Base-by-base conservation (phyloP, 1,140 invertebrate genomes). In the Vanessa atalanta region DNA sequence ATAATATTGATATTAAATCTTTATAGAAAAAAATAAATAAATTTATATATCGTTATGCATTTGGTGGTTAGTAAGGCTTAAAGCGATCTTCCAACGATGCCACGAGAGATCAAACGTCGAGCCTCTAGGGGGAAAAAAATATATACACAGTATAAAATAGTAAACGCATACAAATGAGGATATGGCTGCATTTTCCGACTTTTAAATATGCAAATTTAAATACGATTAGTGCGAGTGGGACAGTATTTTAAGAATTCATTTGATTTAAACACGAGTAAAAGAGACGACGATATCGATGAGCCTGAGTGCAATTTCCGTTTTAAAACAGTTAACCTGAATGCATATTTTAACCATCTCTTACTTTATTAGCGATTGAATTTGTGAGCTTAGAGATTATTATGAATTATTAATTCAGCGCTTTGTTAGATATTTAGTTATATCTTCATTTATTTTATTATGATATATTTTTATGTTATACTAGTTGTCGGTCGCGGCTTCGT, bases 301-400 rank as follows among this genome's bases (percentile, higher is more conserved):
- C 26, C 2, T 15, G 43, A 60, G 43, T 47, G 53, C 55, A 60
- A 61, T 47, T 70, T 70, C 68, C 57, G 68, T 57, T 63, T 70
- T 70, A 70, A 57, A 70, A 70, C 57, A 47, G 57, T 57, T 70
- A 70, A 70, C 68, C 68, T 57, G 57, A 70, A 70, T 70, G 68
- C 68, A 70, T 70, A 70, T 61, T 63, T 70, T 70, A 70, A 57
- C 68, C 47, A 70, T 57, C 57, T 57, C 48, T 70, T 61, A 69
- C 67, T n/a, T 60, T 69, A 69, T 69, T 69, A 69, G 67, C 65
- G 16, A 67, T 31, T 67, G 31, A 67, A 67, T 55, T 67, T 20
- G 65, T 11, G 48, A 26, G 50, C 12, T 13, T 53, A 55, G 53
- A 69, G 43, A 70, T 50, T 47, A 37, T 63, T 61, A 16, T 14